Percentiles rank a stretch among this genome's conserved stretches.
phyloP scores from a whole-genome alignment of 2,888 invertebrate genomes.

The Drosophila picticornis region DNA sequence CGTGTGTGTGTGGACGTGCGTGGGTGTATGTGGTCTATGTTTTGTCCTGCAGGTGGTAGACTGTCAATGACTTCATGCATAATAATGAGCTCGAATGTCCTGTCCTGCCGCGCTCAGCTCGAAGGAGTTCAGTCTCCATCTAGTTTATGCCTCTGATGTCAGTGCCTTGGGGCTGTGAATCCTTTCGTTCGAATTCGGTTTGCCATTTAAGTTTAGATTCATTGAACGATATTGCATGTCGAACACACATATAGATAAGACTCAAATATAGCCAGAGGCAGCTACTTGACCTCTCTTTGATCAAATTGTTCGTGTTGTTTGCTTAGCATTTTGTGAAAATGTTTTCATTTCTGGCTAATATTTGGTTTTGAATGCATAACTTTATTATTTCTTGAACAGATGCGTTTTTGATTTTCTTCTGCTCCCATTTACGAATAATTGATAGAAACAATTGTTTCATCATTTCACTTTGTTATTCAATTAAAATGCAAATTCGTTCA shows the following conservation, averaged over 20 bases:
- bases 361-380: slow-evolving; percentile 66
- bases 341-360: slow-evolving; percentile 48
- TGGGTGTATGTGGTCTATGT: slow-evolving; percentile 34
- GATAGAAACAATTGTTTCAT: slow-evolving; percentile 57
- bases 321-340: slow-evolving; percentile 56
- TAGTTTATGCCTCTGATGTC: slow-evolving; percentile 4
- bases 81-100: slow-evolving; percentile 67
- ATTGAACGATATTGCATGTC: slow-evolving; percentile 62
- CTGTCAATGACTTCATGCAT: slow-evolving; percentile 77
- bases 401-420: slow-evolving; percentile 28
- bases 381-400: slow-evolving; percentile 48
- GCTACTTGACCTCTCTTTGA: slow-evolving; percentile 46
- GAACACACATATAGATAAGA: slow-evolving; percentile 45
- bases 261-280: slow-evolving; percentile 64
- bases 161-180: slow-evolving; percentile 44
- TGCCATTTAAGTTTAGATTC: slow-evolving; percentile 69
- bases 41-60: slow-evolving; percentile 79
- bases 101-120: slow-evolving; percentile 10
- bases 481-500: slow-evolving; percentile 56
- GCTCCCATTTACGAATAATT: slow-evolving; percentile 38
- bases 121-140: slow-evolving; percentile 18
- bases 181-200: slow-evolving; percentile 54
- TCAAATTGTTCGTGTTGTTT: slow-evolving; percentile 59
- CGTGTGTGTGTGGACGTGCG: slow-evolving; percentile 19
- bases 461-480: slow-evolving; percentile 56